Percentiles rank a stretch among this genome's conserved stretches.
Conservation (phyloP, 2,888 invertebrate genomes). For the Rhagium mordax region DNA sequence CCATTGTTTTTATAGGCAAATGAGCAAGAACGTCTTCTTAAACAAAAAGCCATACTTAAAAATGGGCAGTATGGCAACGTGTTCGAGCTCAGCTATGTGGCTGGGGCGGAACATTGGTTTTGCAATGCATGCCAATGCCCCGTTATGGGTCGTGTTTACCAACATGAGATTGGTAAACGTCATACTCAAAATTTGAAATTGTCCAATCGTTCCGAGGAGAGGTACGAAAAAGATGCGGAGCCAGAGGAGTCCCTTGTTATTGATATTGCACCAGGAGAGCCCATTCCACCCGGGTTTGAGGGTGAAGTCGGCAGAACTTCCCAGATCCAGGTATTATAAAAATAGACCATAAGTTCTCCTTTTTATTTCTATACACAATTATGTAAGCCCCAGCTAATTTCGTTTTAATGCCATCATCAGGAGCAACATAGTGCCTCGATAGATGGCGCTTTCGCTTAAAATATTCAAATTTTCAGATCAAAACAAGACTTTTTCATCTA, state of each 20-base stretch:
- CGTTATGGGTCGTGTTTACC: constrained; percentile 67
- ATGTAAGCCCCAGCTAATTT: too few relatives aligned
- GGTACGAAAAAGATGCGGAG: constrained; percentile 27
- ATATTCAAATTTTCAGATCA: too few relatives aligned
- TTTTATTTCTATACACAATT: too few relatives aligned
- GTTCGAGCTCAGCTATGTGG: constrained; percentile 64
- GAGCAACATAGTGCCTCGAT: too few relatives aligned
- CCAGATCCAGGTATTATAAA: constrained; percentile 64
- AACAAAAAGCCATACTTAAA: constrained; percentile 62
- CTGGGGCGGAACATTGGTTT: constrained; percentile 66
- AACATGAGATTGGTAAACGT: constrained; percentile 67
- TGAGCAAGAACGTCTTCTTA: constrained; percentile 64
- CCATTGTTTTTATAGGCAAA: constrained; percentile 60
- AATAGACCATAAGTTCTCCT: too few relatives aligned
- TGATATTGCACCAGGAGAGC: constrained; percentile 76
- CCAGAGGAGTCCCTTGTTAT: constrained; percentile 47
- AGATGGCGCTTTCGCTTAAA: too few relatives aligned
- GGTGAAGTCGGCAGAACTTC: constrained; percentile 72
- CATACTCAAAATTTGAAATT: constrained; percentile 59
- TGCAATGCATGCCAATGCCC: constrained; percentile 68
- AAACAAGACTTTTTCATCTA: too few relatives aligned
- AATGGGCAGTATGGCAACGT: constrained; percentile 65
- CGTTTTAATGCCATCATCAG: too few relatives aligned
- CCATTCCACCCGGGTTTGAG: constrained; percentile 81
- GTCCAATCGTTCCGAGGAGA: constrained; percentile 41